Conservation (phyloP, 2,888 invertebrate genomes). For the Hydrotaea cyrtoneurina region DNA sequence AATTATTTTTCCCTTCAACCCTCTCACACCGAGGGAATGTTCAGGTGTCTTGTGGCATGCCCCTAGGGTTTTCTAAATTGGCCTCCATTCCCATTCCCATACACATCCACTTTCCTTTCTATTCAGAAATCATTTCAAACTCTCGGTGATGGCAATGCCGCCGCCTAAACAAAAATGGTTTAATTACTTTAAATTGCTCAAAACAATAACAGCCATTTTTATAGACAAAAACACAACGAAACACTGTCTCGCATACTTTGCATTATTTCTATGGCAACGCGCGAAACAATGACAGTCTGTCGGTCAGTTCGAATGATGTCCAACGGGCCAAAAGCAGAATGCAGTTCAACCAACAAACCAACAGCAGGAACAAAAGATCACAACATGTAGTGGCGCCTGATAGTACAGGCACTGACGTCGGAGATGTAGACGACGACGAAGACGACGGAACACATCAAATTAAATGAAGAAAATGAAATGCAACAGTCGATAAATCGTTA, state of each 20-base stretch:
- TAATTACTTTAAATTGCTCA: slow-evolving; percentile 28
- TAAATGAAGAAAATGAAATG: slow-evolving; percentile 67
- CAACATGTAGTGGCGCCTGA: slow-evolving; percentile 75
- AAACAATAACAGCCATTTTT: slow-evolving; percentile 6
- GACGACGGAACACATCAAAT: slow-evolving; percentile 66
- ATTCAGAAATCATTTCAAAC: too few relatives aligned
- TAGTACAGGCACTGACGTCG: slow-evolving; percentile 72
- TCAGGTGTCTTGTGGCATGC: too few relatives aligned
- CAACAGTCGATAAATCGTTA: not conserved
- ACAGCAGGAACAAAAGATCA: slow-evolving; percentile 36
- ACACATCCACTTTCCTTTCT: too few relatives aligned
- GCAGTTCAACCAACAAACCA: not conserved
- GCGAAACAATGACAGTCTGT: slow-evolving; percentile 10
- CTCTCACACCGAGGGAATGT: too few relatives aligned
- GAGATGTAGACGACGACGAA: slow-evolving; percentile 44
- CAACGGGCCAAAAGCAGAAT: not conserved
- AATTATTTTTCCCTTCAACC: too few relatives aligned
- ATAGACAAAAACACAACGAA: slow-evolving; percentile 16
- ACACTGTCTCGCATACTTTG: slow-evolving; percentile 10
- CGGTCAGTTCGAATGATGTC: slow-evolving; percentile 1
- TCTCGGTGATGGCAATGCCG: not conserved
- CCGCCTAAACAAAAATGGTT: not conserved
- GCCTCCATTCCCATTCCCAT: too few relatives aligned
- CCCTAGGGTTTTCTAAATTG: too few relatives aligned
- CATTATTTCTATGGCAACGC: slow-evolving; percentile 30